Evolutionary conservation across 1,140 invertebrate species (phyloP).

Genomic region (Leptonema lineaticorne): DNA sequence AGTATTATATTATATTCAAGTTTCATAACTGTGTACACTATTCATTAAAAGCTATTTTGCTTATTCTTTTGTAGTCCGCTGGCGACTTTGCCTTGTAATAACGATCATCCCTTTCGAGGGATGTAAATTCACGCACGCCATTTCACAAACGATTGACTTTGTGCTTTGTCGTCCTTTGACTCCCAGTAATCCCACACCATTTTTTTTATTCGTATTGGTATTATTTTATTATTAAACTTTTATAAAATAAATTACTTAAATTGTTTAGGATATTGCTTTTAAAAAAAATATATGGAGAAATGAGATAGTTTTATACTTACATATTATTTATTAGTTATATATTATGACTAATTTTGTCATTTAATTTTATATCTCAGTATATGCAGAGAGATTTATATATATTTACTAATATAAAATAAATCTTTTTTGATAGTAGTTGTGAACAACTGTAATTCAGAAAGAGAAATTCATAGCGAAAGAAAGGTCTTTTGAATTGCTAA

Average conservation of each 20-base stretch:
- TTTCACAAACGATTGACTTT: constrained; percentile 37
- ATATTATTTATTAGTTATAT: not conserved
- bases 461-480: no score
- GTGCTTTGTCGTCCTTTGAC: not conserved
- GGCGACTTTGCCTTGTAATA: constrained; percentile 34
- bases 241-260: no score
- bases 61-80: constrained; percentile 16
- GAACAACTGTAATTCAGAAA: not conserved
- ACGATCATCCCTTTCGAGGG: constrained; percentile 4
- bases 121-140: constrained; percentile 38
- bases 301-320: not conserved
- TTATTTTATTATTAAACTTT: no score
- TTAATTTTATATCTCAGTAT: not conserved
- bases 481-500: constrained; percentile 40
- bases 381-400: not conserved
- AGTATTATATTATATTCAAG: not conserved
- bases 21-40: not conserved
- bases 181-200: not conserved
- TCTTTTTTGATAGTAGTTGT: constrained; percentile 3
- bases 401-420: no score
- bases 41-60: constrained; percentile 17
- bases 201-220: not conserved
- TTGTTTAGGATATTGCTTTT: no score
- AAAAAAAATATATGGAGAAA: no score
- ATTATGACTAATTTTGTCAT: not conserved